Evolutionary conservation across 1,140 invertebrate species (phyloP).

Genomic region (Hylaeus anthracinus): DNA sequence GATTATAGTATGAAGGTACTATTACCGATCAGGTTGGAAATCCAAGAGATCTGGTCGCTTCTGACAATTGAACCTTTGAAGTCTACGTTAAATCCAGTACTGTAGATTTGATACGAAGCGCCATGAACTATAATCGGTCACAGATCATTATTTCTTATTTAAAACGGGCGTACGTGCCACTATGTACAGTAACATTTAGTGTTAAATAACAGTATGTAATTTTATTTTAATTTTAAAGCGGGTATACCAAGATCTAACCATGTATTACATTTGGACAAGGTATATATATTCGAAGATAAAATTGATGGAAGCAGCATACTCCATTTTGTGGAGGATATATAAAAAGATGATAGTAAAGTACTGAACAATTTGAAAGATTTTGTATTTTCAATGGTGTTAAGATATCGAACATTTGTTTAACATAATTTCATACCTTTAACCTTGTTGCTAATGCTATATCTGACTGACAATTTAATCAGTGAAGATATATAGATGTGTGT

Average conservation of each 20-base stretch:
- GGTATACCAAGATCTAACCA: conserved; percentile 7
- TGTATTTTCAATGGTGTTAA: neutral
- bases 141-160: conserved; percentile 24
- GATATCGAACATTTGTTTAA: conserved; percentile 6
- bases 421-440: conserved; percentile 1
- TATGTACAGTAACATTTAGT: conserved; percentile 45
- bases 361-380: neutral
- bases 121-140: conserved; percentile 8
- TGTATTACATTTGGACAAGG: conserved; percentile 14
- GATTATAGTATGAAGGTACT: conserved; percentile 17
- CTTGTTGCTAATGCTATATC: conserved; percentile 9
- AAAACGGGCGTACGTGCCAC: conserved; percentile 6
- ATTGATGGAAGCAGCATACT: conserved; percentile 4
- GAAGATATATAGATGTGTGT: neutral
- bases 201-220: conserved; percentile 29
- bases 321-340: conserved; percentile 10
- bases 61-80: conserved; percentile 19
- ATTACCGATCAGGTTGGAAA: conserved; percentile 40
- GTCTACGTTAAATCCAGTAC: conserved; percentile 7
- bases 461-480: conserved; percentile 14
- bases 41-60: neutral
- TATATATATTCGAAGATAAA: neutral
- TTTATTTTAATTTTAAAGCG: conserved; percentile 17
- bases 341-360: neutral
- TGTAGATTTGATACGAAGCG: conserved; percentile 22